A percentile compares a stretch with the other conserved stretches of the same genome.
phyloP scores from a whole-genome alignment of 1,140 invertebrate genomes.

The Gonatopus flavifemur region DNA sequence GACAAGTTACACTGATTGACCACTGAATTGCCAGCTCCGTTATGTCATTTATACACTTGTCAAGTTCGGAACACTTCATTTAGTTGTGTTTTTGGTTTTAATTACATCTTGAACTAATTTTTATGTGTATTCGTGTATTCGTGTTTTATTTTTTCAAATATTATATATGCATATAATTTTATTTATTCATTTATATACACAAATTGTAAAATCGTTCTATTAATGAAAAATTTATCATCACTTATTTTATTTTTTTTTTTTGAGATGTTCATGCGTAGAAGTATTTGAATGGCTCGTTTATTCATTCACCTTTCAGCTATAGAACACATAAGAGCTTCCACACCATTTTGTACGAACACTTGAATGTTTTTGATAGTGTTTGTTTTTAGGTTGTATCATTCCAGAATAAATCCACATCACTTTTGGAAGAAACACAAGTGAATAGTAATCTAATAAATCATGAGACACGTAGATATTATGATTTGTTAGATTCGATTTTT shows the following conservation, averaged over 20 bases:
- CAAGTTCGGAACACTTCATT: slow-evolving; percentile 35
- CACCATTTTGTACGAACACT: slow-evolving; percentile 24
- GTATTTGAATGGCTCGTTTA: slow-evolving; percentile 26
- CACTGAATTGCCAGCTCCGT: too few relatives aligned
- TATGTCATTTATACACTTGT: slow-evolving; percentile 32
- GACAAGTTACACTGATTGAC: too few relatives aligned
- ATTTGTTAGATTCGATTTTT: too few relatives aligned
- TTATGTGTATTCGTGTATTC: too few relatives aligned
- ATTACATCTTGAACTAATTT: too few relatives aligned
- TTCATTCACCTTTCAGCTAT: slow-evolving; percentile 24
- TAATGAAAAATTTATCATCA: slow-evolving; percentile 47
- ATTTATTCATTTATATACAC: slow-evolving; percentile 53
- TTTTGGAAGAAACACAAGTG: too few relatives aligned
- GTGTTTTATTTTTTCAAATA: too few relatives aligned
- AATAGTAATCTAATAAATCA: too few relatives aligned
- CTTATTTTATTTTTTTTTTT: slow-evolving; percentile 30
- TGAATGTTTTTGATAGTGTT: slow-evolving; percentile 14
- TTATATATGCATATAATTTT: too few relatives aligned
- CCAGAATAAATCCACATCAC: too few relatives aligned
- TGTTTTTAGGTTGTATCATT: too few relatives aligned
- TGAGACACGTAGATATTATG: too few relatives aligned
- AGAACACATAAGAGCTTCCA: slow-evolving; percentile 36
- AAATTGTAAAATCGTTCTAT: slow-evolving; percentile 53
- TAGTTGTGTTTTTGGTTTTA: slow-evolving; percentile 33
- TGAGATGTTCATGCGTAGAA: slow-evolving; percentile 30